phyloP scores from a whole-genome alignment of 2,888 invertebrate genomes.

The Harpagoxenus sublaevis region DNA sequence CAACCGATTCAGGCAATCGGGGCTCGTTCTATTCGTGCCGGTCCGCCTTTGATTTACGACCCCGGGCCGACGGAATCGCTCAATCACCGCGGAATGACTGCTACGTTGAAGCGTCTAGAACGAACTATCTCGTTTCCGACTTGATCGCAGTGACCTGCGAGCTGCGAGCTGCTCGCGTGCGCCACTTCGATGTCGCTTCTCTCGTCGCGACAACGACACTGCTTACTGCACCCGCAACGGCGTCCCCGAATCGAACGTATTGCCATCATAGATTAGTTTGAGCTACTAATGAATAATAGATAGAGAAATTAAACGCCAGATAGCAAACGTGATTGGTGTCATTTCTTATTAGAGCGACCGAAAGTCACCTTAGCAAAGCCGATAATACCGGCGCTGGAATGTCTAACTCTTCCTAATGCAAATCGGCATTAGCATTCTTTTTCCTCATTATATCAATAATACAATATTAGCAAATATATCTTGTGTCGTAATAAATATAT shows the following conservation, averaged over 20 bases:
- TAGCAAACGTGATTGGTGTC: neutral
- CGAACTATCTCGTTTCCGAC: conserved; percentile 63
- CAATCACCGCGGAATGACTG: conserved; percentile 62
- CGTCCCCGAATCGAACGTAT: conserved; percentile 52
- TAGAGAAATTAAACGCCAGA: conserved; percentile 46
- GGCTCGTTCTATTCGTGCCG: conserved; percentile 57
- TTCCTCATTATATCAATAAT: neutral
- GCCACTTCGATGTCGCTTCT: conserved; percentile 26
- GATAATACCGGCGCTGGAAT: neutral
- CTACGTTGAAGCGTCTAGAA: conserved; percentile 45
- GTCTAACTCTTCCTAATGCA: neutral
- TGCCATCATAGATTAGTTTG: conserved; percentile 57
- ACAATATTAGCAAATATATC: neutral
- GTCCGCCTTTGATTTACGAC: conserved; percentile 66
- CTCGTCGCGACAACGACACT: conserved; percentile 2
- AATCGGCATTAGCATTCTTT: neutral
- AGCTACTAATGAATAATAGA: conserved; percentile 64
- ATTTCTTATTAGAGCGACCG: conserved; percentile 3
- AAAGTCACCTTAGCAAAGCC: neutral
- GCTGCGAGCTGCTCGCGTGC: conserved; percentile 50
- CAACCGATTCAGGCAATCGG: conserved; percentile 54
- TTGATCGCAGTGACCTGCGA: conserved; percentile 57
- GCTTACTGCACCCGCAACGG: neutral
- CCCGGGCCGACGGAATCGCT: conserved; percentile 64
- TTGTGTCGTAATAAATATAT: neutral